These are phyloP conservation scores for Arvicanthis niloticus DNA, from an alignment of 2,113 vertebrate genomes.

Conservation along the genomic window DNA sequence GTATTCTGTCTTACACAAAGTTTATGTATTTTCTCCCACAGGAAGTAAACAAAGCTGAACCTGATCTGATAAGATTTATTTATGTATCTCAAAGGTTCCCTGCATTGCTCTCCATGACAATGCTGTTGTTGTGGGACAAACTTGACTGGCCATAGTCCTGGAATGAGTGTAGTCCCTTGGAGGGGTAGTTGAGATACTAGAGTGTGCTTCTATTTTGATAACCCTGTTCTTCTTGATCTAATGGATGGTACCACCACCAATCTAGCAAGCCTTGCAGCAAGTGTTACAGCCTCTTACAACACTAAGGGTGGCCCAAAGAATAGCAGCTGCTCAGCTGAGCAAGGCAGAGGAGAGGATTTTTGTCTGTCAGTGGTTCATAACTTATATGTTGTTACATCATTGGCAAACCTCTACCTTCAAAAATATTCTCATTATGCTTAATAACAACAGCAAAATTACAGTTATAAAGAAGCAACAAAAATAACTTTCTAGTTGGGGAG, in stretches of 20 bases:
- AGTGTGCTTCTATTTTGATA: neutral
- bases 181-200: slow-evolving; percentile 69
- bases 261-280: slow-evolving; percentile 74
- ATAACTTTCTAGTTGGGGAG: neutral
- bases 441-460: neutral
- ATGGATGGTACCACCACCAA: neutral
- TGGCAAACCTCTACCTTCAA: neutral
- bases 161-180: neutral
- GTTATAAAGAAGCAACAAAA: neutral
- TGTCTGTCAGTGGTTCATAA: neutral
- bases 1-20: neutral
- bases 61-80: neutral
- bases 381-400: neutral
- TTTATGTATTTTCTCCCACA: neutral
- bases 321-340: slow-evolving; percentile 77
- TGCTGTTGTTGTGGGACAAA: neutral
- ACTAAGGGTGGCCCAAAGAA: slow-evolving; percentile 54
- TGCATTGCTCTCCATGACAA: neutral
- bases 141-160: neutral
- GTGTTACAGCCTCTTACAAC: slow-evolving; percentile 59
- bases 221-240: slow-evolving; percentile 57
- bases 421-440: neutral
- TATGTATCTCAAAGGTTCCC: neutral
- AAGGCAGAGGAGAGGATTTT: neutral
- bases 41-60: neutral